phyloP scores from a whole-genome alignment of 1,140 invertebrate species.

The Heliconius melpomene region DNA sequence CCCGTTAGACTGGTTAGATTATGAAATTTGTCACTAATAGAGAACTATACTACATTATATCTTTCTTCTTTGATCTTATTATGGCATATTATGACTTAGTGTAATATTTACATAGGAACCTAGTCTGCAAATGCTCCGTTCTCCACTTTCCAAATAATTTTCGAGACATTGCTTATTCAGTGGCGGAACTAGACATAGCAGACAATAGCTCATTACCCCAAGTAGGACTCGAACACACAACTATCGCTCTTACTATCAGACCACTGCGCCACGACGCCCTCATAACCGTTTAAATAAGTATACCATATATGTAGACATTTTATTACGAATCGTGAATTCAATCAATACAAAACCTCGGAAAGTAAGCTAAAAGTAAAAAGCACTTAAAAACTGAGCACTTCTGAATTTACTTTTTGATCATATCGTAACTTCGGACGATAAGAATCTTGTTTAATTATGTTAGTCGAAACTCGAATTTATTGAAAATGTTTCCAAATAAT shows the following conservation, averaged over 20 bases:
- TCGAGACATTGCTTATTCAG: not conserved
- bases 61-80: no score
- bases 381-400: constrained; percentile 2
- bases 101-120: no score
- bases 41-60: no score
- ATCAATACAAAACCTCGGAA: not conserved
- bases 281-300: not conserved
- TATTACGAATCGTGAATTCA: not conserved
- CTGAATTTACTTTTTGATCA: constrained; percentile 6
- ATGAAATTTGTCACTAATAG: constrained; percentile 2
- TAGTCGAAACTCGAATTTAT: not conserved
- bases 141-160: not conserved
- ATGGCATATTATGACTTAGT: no score
- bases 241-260: no score
- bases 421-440: constrained; percentile 9
- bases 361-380: constrained; percentile 10
- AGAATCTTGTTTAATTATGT: constrained; percentile 7
- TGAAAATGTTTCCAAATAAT: not conserved
- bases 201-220: not conserved
- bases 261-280: no score
- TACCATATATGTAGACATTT: not conserved
- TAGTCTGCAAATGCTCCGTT: no score
- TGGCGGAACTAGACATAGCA: not conserved
- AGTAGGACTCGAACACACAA: no score
- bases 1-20: not conserved